These are phyloP conservation scores for Isichthys henryi DNA, from an alignment of 2,113 vertebrate genomes.

Conservation along the genomic window DNA sequence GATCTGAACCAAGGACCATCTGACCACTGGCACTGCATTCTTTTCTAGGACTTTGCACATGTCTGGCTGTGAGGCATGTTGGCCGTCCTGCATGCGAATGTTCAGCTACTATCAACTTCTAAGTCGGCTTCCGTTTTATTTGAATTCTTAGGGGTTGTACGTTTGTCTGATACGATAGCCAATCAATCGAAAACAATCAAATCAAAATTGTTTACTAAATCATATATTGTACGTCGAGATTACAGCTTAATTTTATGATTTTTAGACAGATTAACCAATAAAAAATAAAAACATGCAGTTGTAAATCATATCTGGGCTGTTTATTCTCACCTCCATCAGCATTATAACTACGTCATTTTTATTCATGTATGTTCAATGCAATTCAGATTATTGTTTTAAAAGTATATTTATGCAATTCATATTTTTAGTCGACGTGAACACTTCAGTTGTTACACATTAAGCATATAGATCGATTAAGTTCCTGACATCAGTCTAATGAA, in stretches of 20 bases:
- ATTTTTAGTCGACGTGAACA: not conserved
- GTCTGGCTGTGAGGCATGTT: not conserved
- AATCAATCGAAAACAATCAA: not conserved
- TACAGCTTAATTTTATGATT: not conserved
- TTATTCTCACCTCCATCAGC: not conserved
- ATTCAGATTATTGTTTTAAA: not conserved
- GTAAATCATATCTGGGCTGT: not conserved
- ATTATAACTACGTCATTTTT: not conserved
- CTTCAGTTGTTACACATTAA: not conserved
- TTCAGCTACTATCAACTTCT: not conserved
- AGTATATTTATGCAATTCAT: not conserved
- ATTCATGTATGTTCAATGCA: not conserved
- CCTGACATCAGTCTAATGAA: not conserved
- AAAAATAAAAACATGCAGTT: not conserved
- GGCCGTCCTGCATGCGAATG: not conserved
- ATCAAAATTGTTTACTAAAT: not conserved
- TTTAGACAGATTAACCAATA: not conserved
- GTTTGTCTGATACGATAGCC: not conserved
- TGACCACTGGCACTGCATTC: not conserved
- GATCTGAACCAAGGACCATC: not conserved
- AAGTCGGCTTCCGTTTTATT: not conserved
- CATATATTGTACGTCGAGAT: not conserved
- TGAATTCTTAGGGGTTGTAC: not conserved
- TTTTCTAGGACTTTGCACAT: not conserved
- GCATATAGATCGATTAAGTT: not conserved